Conservation (phyloP, 2,113 vertebrate species). For the Ramphastos sulfuratus region DNA sequence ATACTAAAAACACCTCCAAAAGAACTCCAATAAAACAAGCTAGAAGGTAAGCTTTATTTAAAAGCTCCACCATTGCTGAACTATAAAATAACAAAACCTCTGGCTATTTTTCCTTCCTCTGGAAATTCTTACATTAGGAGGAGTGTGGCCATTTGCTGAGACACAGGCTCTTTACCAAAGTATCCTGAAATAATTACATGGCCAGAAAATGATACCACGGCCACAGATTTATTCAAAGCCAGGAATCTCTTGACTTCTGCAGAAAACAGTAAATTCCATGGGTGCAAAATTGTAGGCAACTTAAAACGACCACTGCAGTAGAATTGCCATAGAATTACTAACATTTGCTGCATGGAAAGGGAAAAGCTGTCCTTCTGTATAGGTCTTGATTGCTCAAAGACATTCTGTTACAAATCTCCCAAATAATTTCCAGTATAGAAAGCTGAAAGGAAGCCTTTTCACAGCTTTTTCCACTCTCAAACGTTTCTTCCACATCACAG, state of each 20-base stretch:
- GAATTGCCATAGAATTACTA: not conserved
- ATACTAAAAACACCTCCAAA: not conserved
- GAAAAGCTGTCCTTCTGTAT: not conserved
- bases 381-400: not conserved
- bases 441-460: not conserved
- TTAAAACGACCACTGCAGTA: not conserved
- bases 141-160: not conserved
- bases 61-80: constrained; percentile 7
- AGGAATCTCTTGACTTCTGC: not conserved
- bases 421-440: not conserved
- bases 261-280: not conserved
- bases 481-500: not conserved
- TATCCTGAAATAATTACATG: not conserved
- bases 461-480: not conserved
- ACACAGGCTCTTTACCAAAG: not conserved
- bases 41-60: not conserved
- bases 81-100: not conserved
- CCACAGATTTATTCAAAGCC: not conserved
- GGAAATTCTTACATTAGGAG: not conserved
- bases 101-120: not conserved
- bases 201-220: not conserved
- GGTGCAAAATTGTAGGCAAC: not conserved
- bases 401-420: not conserved
- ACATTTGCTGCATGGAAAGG: not conserved
- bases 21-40: not conserved